Evolutionary conservation across 2,797 vertebrate species (phyloP).

Genomic region (Ceyx erithaca): DNA sequence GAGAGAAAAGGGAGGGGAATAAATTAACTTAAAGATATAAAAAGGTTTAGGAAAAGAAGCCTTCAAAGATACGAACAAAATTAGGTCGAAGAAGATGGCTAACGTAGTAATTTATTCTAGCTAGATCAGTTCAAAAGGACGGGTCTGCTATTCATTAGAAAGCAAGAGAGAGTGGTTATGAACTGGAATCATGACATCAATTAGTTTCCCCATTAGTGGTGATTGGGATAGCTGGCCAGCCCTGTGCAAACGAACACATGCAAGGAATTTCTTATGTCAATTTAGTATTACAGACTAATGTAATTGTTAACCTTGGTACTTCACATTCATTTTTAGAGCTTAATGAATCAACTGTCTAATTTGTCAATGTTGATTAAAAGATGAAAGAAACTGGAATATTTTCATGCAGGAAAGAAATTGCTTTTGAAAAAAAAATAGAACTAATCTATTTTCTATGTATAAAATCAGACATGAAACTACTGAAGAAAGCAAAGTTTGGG

Average conservation of each 20-base stretch:
- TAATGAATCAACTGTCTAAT: conserved; percentile 65
- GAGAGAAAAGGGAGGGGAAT: background rate
- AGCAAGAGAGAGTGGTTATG: conserved; percentile 48
- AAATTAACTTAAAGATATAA: background rate
- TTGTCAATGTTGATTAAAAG: conserved; percentile 68
- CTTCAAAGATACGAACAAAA: conserved; percentile 1
- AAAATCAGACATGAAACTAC: conserved; percentile 27
- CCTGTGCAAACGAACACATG: conserved; percentile 25
- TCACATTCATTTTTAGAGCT: conserved; percentile 52
- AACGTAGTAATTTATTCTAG: conserved; percentile 36
- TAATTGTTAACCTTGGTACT: conserved; percentile 66
- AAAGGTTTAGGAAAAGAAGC: background rate
- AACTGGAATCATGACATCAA: conserved; percentile 69
- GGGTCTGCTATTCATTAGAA: conserved; percentile 49
- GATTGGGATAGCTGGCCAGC: conserved; percentile 39
- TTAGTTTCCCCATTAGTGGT: conserved; percentile 62
- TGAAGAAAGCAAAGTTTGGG: background rate
- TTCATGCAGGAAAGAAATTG: conserved; percentile 37
- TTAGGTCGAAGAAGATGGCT: conserved; percentile 23
- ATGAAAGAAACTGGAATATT: conserved; percentile 63
- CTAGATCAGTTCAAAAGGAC: conserved; percentile 36
- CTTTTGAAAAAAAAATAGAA: conserved; percentile 51
- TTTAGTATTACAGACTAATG: conserved; percentile 60
- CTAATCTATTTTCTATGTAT: background rate
- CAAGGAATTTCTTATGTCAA: conserved; percentile 65